A percentile compares a stretch with the other conserved stretches of the same genome.
phyloP scores from a whole-genome alignment of 1,140 invertebrate genomes.

The Galleria mellonella region DNA sequence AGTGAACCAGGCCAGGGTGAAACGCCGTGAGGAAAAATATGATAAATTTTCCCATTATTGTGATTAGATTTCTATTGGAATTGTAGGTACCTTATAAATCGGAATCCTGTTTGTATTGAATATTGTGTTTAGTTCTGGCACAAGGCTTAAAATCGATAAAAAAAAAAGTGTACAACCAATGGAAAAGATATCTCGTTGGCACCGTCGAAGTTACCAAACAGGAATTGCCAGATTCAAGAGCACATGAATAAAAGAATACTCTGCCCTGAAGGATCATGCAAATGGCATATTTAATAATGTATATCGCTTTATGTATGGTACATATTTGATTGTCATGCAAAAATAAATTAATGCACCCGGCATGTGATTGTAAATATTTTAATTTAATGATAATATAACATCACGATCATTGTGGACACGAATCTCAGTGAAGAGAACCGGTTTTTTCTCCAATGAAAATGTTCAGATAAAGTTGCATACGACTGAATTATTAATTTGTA shows the following conservation, averaged over 20 bases:
- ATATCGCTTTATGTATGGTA: constrained; percentile 13
- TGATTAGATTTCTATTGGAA: too few species aligned
- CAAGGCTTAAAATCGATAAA: background rate
- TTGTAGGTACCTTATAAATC: background rate
- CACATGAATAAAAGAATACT: constrained; percentile 46
- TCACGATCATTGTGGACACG: constrained; percentile 16
- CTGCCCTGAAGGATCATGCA: constrained; percentile 32
- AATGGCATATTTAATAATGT: constrained; percentile 24
- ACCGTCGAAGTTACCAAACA: constrained; percentile 32
- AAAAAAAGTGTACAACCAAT: constrained; percentile 17
- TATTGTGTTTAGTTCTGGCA: background rate
- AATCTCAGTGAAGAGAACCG: constrained; percentile 14
- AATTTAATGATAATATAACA: constrained; percentile 46
- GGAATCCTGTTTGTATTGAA: background rate
- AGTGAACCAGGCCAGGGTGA: constrained; percentile 12
- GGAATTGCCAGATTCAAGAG: constrained; percentile 46
- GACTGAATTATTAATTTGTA: constrained; percentile 28
- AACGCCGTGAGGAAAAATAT: constrained; percentile 7
- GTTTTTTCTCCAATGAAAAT: constrained; percentile 15
- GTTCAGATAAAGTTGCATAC: constrained; percentile 16
- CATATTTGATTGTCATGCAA: constrained; percentile 45
- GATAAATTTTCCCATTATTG: background rate
- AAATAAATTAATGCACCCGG: constrained; percentile 33
- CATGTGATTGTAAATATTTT: constrained; percentile 30
- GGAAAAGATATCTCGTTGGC: constrained; percentile 23